These are phyloP conservation scores for Thunnus albacares DNA, from an alignment of 2,797 vertebrate genomes.

Conservation along the genomic window DNA sequence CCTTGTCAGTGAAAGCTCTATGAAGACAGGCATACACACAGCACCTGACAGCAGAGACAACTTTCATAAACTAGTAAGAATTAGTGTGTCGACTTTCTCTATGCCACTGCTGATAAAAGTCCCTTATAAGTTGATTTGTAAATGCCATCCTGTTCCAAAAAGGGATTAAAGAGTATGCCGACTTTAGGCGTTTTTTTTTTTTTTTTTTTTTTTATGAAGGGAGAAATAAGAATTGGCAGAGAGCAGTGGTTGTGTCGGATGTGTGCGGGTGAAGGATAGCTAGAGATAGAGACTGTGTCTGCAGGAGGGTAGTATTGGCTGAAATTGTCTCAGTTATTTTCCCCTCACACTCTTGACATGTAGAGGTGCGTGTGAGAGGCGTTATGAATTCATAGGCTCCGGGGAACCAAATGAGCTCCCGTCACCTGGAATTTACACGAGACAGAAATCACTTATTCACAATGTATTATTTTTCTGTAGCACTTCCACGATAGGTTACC, in stretches of 20 bases:
- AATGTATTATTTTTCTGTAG: slow-evolving; percentile 68
- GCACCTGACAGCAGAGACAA: slow-evolving; percentile 61
- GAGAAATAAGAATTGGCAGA: slow-evolving; percentile 56
- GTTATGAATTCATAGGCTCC: slow-evolving; percentile 81
- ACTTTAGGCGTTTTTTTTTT: slow-evolving; percentile 34
- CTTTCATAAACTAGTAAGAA: slow-evolving; percentile 61
- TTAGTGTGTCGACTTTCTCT: slow-evolving; percentile 52
- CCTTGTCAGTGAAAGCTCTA: slow-evolving; percentile 22
- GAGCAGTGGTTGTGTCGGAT: slow-evolving; percentile 20
- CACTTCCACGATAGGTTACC: slow-evolving; percentile 65
- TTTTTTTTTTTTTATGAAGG: slow-evolving; percentile 17
- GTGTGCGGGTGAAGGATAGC: slow-evolving; percentile 42
- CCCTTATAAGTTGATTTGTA: slow-evolving; percentile 60
- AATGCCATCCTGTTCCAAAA: slow-evolving; percentile 57
- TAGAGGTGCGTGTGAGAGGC: slow-evolving; percentile 51
- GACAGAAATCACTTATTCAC: slow-evolving; percentile 77
- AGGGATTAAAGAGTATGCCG: slow-evolving; percentile 64
- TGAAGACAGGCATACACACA: slow-evolving; percentile 47
- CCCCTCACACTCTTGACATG: slow-evolving; percentile 60
- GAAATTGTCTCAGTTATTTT: slow-evolving; percentile 72
- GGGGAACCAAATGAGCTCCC: slow-evolving; percentile 74
- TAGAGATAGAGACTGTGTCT: slow-evolving; percentile 57
- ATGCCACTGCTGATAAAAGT: slow-evolving; percentile 58
- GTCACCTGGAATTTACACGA: slow-evolving; percentile 76
- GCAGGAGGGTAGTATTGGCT: slow-evolving; percentile 55